Base-by-base conservation (phyloP, 2,113 vertebrate species). In the Upupa epops region DNA sequence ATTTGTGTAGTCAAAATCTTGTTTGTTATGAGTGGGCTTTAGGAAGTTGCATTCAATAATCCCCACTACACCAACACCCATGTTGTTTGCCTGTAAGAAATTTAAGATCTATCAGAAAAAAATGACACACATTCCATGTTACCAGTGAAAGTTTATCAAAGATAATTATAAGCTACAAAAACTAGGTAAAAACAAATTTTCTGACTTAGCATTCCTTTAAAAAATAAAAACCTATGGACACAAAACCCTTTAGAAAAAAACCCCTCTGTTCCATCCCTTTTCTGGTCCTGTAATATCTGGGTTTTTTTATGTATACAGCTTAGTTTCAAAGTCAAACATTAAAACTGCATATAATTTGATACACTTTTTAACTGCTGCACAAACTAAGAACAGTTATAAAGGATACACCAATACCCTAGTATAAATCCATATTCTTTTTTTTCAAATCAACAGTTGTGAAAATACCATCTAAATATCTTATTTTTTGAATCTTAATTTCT, bases 11-110 rank as follows among this genome's bases (percentile, higher is more conserved):
- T 98, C 98, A 81, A 99, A 99, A 92, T 98, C 98, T 90, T 99
- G 99, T 88, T 99, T 99, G 96, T 99, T 99, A 94, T 99, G 99
- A 63, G 99, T 99, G 26, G 99, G 99, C 68, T 98, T 98, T 49
- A 99, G 97, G 89, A 98, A 99, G 96, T 99, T 98, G 94, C 99
- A 99, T 40, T 99, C 98, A 51, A 99, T 98, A 86, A 99, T 97
- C 8, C 98, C 99, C 63, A 99, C 98, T 55, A 99, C 98, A 45
- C 99, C 98, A 66, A 99, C 98, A 28, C 99, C 99, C 96, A 97
- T 98, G 56, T 93, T 98, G 94, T 98, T 98, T 70, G 98, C 98
- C 99, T 99, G 92, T 37, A 96, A 91, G 88, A 91, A 94, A 96
- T 87, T n/a, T 11, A 36, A 86, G 81, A 88, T 24, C n/a, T 65